Evolutionary conservation across 2,888 invertebrate species (phyloP).

Genomic region (Cartodere bifasciata): DNA sequence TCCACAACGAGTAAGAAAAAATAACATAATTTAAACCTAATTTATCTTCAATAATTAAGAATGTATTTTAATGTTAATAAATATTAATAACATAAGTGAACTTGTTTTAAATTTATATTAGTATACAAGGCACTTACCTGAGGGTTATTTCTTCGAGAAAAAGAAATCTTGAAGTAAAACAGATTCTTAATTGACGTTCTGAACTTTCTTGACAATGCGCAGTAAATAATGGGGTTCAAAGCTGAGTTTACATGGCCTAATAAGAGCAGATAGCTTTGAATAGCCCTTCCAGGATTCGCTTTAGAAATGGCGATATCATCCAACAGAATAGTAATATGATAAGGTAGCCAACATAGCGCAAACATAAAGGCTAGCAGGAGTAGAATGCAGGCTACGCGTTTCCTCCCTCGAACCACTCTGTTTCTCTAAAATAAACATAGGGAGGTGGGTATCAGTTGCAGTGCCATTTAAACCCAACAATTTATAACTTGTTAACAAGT

Average conservation of each 20-base stretch:
- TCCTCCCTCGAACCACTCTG: conserved; percentile 53
- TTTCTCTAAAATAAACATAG: conserved; percentile 40
- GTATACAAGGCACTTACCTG: conserved; percentile 17
- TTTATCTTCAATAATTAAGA: too few relatives aligned
- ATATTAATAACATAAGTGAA: neutral
- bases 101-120: neutral
- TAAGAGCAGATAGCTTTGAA: conserved; percentile 52
- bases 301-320: conserved; percentile 40
- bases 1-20: too few relatives aligned
- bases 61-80: too few relatives aligned
- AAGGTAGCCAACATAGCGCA: conserved; percentile 67
- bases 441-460: too few relatives aligned
- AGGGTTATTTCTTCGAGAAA: conserved; percentile 20
- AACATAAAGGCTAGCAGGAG: conserved; percentile 60
- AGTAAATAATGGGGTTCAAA: conserved; percentile 64
- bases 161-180: conserved; percentile 26
- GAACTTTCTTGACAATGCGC: conserved; percentile 61
- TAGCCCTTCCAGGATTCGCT: conserved; percentile 30
- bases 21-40: too few relatives aligned
- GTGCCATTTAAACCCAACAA: too few relatives aligned
- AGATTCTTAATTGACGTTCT: conserved; percentile 51
- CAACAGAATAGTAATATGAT: conserved; percentile 55
- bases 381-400: conserved; percentile 63
- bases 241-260: conserved; percentile 67
- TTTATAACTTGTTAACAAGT: too few relatives aligned